Evolutionary conservation across 2,113 vertebrate genomes (phyloP).

Genomic region (Hemichromis elongatus): DNA sequence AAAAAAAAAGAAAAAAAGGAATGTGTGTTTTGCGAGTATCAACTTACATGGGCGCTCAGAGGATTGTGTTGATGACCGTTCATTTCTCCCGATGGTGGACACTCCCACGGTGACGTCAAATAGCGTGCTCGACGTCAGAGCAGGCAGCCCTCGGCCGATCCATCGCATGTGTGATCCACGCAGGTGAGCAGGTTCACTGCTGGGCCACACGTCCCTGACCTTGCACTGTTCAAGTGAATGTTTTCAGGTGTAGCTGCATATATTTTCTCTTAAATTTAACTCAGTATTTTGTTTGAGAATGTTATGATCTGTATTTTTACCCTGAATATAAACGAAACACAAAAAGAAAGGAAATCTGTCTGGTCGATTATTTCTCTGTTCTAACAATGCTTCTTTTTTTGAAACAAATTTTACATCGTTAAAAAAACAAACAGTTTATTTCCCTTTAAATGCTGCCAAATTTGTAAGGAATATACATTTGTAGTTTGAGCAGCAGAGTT

Average conservation of each 20-base stretch:
- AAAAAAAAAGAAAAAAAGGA: background rate
- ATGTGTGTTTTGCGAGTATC: background rate
- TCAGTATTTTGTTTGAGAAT: background rate
- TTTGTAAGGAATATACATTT: background rate
- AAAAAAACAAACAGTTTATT: background rate
- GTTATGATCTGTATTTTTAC: background rate
- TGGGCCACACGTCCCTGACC: background rate
- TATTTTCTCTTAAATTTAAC: background rate
- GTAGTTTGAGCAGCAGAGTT: background rate
- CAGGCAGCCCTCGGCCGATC: background rate
- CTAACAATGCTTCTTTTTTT: background rate
- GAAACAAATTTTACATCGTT: background rate
- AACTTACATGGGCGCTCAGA: conserved; percentile 76
- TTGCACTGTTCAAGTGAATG: background rate
- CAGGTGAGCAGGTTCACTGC: background rate
- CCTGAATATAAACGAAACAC: background rate
- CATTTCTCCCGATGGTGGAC: conserved; percentile 69
- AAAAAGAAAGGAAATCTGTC: background rate
- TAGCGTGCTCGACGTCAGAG: conserved; percentile 62
- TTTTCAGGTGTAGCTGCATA: background rate
- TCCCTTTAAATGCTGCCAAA: background rate
- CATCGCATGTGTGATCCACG: background rate
- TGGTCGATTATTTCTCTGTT: background rate
- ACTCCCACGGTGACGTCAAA: conserved; percentile 78
- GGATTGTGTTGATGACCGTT: conserved; percentile 75